A percentile compares a stretch with the other conserved stretches of the same genome.
These are phyloP conservation scores for Pogonomyrmex californicus DNA, from an alignment of 1,140 invertebrate genomes.

Conservation along the genomic window DNA sequence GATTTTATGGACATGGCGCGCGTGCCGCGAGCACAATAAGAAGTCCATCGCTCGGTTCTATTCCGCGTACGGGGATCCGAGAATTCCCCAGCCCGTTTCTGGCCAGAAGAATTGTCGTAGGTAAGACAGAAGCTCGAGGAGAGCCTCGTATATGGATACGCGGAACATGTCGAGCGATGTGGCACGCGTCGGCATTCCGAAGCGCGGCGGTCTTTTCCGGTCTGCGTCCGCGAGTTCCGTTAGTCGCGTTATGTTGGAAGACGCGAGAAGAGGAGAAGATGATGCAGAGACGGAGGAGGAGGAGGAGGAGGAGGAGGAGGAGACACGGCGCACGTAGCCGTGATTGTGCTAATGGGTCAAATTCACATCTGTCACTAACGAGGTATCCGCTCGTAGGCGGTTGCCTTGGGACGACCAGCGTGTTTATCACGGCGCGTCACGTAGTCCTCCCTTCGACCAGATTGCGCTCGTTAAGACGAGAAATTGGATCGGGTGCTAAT, in stretches of 20 bases:
- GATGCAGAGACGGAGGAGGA: background rate
- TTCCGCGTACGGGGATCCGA: conserved; percentile 31
- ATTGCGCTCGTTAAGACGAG: conserved; percentile 57
- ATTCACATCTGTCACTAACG: conserved; percentile 71
- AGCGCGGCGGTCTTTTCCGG: conserved; percentile 79
- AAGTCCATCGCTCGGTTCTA: background rate
- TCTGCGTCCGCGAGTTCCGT: conserved; percentile 75
- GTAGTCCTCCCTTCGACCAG: conserved; percentile 23
- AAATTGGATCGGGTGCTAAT: conserved; percentile 57
- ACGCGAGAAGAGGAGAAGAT: background rate
- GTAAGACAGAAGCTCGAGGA: conserved; percentile 5
- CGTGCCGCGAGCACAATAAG: conserved; percentile 25
- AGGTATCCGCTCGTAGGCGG: conserved; percentile 51
- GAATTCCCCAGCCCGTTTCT: conserved; percentile 42
- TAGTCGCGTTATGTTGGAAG: conserved; percentile 66
- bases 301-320: background rate
- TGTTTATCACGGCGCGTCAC: conserved; percentile 34
- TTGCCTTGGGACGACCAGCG: conserved; percentile 11
- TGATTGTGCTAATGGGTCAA: conserved; percentile 81
- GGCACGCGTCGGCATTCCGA: conserved; percentile 80
- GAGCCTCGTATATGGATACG: conserved; percentile 76
- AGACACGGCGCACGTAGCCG: conserved; percentile 44
- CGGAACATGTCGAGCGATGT: conserved; percentile 76
- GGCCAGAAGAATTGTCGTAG: conserved; percentile 48
- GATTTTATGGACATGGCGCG: conserved; percentile 31